phyloP scores from a whole-genome alignment of 2,888 invertebrate species.

The Melieria picta region DNA sequence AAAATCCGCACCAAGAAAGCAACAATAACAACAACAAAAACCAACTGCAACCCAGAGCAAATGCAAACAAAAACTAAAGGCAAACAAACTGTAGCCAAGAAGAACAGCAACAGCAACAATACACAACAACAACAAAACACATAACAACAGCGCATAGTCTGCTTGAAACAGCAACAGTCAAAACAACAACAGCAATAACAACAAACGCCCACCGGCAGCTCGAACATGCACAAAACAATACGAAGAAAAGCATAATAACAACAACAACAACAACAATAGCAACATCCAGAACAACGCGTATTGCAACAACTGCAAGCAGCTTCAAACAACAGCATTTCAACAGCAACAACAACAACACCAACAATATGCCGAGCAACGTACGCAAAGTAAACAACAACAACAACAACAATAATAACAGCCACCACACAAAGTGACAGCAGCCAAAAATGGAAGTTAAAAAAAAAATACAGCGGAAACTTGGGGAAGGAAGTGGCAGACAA shows the following conservation, averaged over 20 bases:
- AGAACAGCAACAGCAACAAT: background rate
- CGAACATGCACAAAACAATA: conserved; percentile 1
- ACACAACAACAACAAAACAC: background rate
- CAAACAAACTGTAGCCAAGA: background rate
- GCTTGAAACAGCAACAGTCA: background rate
- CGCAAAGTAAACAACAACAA: background rate
- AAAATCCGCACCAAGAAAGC: background rate
- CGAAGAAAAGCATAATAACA: background rate
- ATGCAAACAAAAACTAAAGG: background rate
- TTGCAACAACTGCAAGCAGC: too few relatives aligned
- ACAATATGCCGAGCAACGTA: too few relatives aligned
- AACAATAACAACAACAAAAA: conserved; percentile 4
- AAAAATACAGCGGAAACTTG: conserved; percentile 14
- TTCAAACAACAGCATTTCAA: too few relatives aligned
- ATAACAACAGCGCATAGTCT: background rate
- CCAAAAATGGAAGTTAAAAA: background rate
- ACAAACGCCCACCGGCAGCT: background rate
- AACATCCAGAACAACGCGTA: background rate
- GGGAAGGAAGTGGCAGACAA: conserved; percentile 27
- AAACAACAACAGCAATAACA: conserved; percentile 11
- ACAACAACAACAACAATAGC: background rate
- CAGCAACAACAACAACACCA: too few relatives aligned
- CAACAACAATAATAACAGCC: background rate
- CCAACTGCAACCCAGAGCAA: background rate
- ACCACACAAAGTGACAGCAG: background rate